Evolutionary conservation across 1,140 invertebrate species (phyloP).

Genomic region (Globodera ellingtonae): DNA sequence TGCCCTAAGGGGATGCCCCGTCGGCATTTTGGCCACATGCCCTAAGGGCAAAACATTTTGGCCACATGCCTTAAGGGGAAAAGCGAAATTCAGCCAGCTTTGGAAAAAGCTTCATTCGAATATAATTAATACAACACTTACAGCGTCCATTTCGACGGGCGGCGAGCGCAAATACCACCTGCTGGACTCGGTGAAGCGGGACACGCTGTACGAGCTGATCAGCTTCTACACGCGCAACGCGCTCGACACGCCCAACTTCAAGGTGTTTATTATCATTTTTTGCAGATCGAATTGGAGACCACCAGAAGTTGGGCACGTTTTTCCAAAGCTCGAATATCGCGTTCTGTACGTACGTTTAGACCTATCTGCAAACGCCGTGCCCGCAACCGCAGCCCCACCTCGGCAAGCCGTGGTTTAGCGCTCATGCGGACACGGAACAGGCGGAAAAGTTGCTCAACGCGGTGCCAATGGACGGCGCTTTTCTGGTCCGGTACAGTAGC

Average conservation of each 20-base stretch:
- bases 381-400: slow-evolving; percentile 64
- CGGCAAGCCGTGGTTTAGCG: slow-evolving; percentile 60
- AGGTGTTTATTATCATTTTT: slow-evolving; percentile 5
- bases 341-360: background rate
- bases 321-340: too few species aligned
- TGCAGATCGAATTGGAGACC: background rate
- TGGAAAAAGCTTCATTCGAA: too few species aligned
- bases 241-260: slow-evolving; percentile 56
- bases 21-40: too few species aligned
- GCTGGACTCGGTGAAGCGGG: slow-evolving; percentile 57
- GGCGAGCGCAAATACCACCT: slow-evolving; percentile 62
- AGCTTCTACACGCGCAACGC: slow-evolving; percentile 62
- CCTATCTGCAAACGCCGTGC: slow-evolving; percentile 53
- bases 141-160: slow-evolving; percentile 16
- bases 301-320: background rate
- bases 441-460: slow-evolving; percentile 61
- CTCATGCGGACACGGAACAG: slow-evolving; percentile 52
- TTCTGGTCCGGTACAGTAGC: slow-evolving; percentile 57
- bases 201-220: slow-evolving; percentile 64
- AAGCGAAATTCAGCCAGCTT: too few species aligned
- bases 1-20: too few species aligned
- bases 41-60: too few species aligned
- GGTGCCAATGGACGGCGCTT: slow-evolving; percentile 60
- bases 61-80: too few species aligned
- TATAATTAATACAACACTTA: background rate